phyloP scores from a whole-genome alignment of 2,113 vertebrate species.

The Poecilia latipinna region DNA sequence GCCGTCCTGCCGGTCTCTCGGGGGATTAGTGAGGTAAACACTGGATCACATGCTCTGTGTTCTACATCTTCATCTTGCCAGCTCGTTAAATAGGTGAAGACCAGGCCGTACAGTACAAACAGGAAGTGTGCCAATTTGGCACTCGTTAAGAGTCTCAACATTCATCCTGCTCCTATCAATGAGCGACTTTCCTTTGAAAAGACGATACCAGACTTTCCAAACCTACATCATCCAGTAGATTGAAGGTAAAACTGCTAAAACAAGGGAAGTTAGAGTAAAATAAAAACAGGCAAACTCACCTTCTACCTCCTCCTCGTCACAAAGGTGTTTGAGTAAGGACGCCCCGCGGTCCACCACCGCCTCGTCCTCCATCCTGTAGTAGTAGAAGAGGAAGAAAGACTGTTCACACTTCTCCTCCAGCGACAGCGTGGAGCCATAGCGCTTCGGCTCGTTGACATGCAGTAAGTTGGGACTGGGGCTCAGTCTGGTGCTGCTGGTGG shows the following conservation, averaged over 20 bases:
- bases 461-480: constrained; percentile 80
- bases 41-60: constrained; percentile 38
- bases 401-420: constrained; percentile 95
- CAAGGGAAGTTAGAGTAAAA: background rate
- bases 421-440: constrained; percentile 84
- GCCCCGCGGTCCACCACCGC: constrained; percentile 97
- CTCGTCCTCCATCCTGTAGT: constrained; percentile 99
- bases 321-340: constrained; percentile 93
- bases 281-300: constrained; percentile 80
- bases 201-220: background rate
- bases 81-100: constrained; percentile 28
- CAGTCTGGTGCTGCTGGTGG: constrained; percentile 77
- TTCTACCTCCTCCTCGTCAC: constrained; percentile 96
- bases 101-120: background rate
- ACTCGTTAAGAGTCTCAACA: background rate
- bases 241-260: background rate
- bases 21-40: constrained; percentile 66
- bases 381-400: constrained; percentile 98
- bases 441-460: constrained; percentile 86
- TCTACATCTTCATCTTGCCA: constrained; percentile 52
- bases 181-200: background rate
- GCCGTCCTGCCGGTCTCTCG: constrained; percentile 37
- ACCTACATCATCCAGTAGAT: background rate
- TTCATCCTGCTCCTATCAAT: constrained; percentile 7
- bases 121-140: constrained; percentile 27